Evolutionary conservation across 2,888 invertebrate genomes (phyloP), one percentile per base, ranked within the genome.

Genomic region (Ophion slaviceki): DNA sequence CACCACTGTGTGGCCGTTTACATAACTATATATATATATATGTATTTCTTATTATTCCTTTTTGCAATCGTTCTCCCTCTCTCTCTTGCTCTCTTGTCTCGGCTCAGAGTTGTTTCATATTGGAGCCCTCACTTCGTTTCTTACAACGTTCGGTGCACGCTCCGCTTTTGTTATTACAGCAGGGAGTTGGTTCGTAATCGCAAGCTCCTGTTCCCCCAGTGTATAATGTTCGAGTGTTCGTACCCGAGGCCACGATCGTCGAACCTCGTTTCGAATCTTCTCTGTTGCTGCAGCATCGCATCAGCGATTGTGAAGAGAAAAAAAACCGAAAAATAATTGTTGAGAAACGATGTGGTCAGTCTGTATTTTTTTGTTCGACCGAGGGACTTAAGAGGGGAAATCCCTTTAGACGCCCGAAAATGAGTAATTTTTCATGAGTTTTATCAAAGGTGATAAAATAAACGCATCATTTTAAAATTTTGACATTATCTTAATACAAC

Each of bases 121-220:
- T 61, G 61, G 53, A 75, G 75, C 53, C 7, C 17, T 59, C 78
- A 66, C 61, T 82, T 75, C 61, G 66, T 79, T 82, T 85, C 82
- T 76, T 67, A 53, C 75, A 61, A 70, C 71, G 71, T 79, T 70
- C 66, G 20, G 61, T 82, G 82, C 75, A 67, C 82, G 79, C 85
- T 82, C 71, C 82, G 75, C 70, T 79, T 82, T 45, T 53, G 53
- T 85, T 79, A 82, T 82, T 85, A 82, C 70, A 47, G 59, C 36
- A 59, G 45, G 70, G 70, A 85, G 75, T 82, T 85, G 75, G 75
- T 28, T 75, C 75, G 85, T 79, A 71, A 82, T 76, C 67, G 76
- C 64, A 17, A 79, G 75, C 75, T 75, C 47, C 36, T 61, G 5
- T 11, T 32, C 11, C 17, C 64, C 47, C 36, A 24, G 67, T 32